Evolutionary conservation across 2,888 invertebrate genomes (phyloP), one percentile per base, ranked within the genome.

Genomic region (Tiliacea aurago): DNA sequence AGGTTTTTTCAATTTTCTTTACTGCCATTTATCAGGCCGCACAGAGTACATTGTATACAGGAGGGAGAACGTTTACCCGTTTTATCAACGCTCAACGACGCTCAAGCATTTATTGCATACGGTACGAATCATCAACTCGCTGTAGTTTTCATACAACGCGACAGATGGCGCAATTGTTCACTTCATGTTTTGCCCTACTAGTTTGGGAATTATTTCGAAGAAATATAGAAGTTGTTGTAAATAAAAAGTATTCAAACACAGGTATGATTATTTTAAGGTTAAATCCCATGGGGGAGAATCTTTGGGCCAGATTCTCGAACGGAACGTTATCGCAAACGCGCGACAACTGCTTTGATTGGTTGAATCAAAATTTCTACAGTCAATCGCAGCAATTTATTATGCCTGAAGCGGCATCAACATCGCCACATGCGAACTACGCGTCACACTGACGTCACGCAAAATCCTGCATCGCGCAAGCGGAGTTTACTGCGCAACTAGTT

Each of bases 91-190:
- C 9, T 41, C 2, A 41, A 20, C 41, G 4, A 53, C n/a, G n/a
- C 4, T 47, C 13, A 23, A 23, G 20, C 28, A 43, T 43, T 18
- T 37, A 4, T 37, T 37, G 13, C 7, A 3, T 49, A 49, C 4
- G 5, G 4, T 18, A 51, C 11, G 20, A n/a, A 45, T n/a, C 18
- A 37, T 23, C 6, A 15, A 23, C 1, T 3, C 37, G 4, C 20
- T 41, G 15, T 56, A 41, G 47, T 18, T 28, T 58, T 9, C 13
- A 58, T 10, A 4, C 2, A 13, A 56, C 18, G 18, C 18, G 18
- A 58, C 18, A 72, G 71, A 71, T 71, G 71, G 47, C 71, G 70
- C 33, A 18, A 15, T 9, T 6, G 4, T 13, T 23, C 3, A 41
- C 4, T 58, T 41, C 9, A 13, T 18, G 0, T 9, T 43, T 53